Conservation (phyloP, 64 coral and sea anemone genomes). For the Montipora cactus region DNA sequence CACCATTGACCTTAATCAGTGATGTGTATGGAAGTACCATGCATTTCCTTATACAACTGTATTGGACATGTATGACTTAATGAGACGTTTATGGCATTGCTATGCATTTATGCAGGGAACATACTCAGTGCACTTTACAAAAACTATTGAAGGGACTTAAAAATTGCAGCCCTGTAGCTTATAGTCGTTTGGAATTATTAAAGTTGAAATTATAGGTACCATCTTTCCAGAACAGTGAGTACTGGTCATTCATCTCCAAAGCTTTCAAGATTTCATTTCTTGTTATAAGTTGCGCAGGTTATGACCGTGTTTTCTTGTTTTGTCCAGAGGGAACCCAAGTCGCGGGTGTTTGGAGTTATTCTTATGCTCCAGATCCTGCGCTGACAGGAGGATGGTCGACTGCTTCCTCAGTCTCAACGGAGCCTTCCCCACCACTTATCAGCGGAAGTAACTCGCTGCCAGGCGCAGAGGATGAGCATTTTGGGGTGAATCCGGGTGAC, state of each 20-base stretch:
- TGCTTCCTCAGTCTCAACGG: slow-evolving; percentile 55
- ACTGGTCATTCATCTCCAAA: too few species aligned
- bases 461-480: slow-evolving; percentile 65
- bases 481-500: slow-evolving; percentile 73
- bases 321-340: slow-evolving; percentile 76
- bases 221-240: too few species aligned
- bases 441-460: slow-evolving; percentile 63
- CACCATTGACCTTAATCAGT: too few species aligned
- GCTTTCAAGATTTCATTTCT: background rate
- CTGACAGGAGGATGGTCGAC: slow-evolving; percentile 86
- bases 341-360: slow-evolving; percentile 87
- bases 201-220: background rate
- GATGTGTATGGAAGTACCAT: too few species aligned
- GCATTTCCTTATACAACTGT: too few species aligned
- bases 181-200: background rate
- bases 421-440: slow-evolving; percentile 76
- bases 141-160: too few species aligned
- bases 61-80: too few species aligned
- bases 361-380: slow-evolving; percentile 81
- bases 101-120: too few species aligned
- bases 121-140: too few species aligned
- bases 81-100: too few species aligned
- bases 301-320: background rate
- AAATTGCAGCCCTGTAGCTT: too few species aligned
- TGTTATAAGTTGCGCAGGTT: too few species aligned